These are phyloP conservation scores for Neodontobutis hainanensis DNA, from an alignment of 2,113 vertebrate genomes.

Conservation along the genomic window DNA sequence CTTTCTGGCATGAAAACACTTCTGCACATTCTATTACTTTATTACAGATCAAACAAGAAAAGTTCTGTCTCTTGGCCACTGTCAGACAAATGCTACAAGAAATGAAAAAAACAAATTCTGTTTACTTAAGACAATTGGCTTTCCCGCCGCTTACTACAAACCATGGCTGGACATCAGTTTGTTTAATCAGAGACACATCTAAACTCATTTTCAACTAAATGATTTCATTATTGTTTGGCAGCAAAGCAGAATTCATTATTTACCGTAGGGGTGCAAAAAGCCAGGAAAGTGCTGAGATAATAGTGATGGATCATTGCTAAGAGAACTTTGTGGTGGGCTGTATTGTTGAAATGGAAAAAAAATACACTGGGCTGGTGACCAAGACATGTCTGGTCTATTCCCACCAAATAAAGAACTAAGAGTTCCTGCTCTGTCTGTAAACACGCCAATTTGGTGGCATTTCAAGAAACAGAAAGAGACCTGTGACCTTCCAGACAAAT, in stretches of 20 bases:
- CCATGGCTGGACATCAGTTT: constrained; percentile 51
- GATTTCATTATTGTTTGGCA: constrained; percentile 65
- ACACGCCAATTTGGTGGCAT: constrained; percentile 29
- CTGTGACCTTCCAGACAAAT: constrained; percentile 18
- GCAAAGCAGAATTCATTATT: constrained; percentile 54
- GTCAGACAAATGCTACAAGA: neutral
- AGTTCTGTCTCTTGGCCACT: neutral
- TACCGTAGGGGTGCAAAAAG: constrained; percentile 37
- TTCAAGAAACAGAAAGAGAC: constrained; percentile 1
- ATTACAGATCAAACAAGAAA: neutral
- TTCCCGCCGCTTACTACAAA: constrained; percentile 47
- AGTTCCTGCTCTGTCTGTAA: constrained; percentile 23
- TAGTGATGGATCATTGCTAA: constrained; percentile 48
- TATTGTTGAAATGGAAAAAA: constrained; percentile 26
- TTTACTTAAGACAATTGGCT: constrained; percentile 44
- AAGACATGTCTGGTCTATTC: constrained; percentile 27
- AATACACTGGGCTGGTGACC: constrained; percentile 23
- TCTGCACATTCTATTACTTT: neutral
- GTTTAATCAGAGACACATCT: constrained; percentile 60
- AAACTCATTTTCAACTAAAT: constrained; percentile 58
- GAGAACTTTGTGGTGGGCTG: constrained; percentile 28
- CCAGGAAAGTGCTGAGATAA: constrained; percentile 36
- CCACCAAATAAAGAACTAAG: constrained; percentile 23
- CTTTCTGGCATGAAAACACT: neutral
- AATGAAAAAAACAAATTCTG: constrained; percentile 40